These are phyloP conservation scores for Sylvia atricapilla DNA, from an alignment of 2,113 vertebrate genomes.

Conservation along the genomic window DNA sequence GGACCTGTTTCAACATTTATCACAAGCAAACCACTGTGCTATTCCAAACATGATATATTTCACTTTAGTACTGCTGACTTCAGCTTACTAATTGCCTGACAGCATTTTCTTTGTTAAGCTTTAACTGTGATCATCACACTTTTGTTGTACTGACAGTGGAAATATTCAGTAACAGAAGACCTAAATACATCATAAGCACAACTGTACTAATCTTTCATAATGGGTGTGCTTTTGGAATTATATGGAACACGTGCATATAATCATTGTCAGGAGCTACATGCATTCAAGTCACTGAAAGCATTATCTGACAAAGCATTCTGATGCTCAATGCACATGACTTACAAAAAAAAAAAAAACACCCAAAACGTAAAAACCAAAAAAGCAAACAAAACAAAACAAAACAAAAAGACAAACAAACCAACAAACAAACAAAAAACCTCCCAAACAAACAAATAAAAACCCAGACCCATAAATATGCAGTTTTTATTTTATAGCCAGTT, in stretches of 20 bases:
- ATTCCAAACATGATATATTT: conserved; percentile 88
- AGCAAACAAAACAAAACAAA: background rate
- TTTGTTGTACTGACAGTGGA: conserved; percentile 79
- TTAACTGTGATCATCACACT: conserved; percentile 85
- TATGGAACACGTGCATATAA: conserved; percentile 50
- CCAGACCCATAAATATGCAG: background rate
- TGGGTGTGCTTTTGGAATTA: conserved; percentile 60
- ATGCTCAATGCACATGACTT: conserved; percentile 39
- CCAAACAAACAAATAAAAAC: background rate
- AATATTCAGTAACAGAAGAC: conserved; percentile 75
- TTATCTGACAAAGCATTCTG: conserved; percentile 45
- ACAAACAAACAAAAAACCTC: background rate
- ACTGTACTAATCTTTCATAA: conserved; percentile 65
- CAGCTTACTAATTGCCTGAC: conserved; percentile 88
- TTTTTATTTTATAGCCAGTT: conserved; percentile 22
- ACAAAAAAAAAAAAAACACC: background rate
- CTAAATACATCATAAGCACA: conserved; percentile 70
- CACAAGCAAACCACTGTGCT: conserved; percentile 78
- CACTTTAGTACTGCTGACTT: conserved; percentile 85
- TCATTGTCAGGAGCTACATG: conserved; percentile 27
- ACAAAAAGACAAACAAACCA: too few species aligned
- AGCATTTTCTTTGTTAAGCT: conserved; percentile 89
- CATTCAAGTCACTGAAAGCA: conserved; percentile 43
- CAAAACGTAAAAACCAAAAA: background rate
- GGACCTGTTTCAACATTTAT: conserved; percentile 68